Base-by-base conservation (phyloP, 37 sponge, comb jelly and placozoan genomes). In the Corticium candelabrum region DNA sequence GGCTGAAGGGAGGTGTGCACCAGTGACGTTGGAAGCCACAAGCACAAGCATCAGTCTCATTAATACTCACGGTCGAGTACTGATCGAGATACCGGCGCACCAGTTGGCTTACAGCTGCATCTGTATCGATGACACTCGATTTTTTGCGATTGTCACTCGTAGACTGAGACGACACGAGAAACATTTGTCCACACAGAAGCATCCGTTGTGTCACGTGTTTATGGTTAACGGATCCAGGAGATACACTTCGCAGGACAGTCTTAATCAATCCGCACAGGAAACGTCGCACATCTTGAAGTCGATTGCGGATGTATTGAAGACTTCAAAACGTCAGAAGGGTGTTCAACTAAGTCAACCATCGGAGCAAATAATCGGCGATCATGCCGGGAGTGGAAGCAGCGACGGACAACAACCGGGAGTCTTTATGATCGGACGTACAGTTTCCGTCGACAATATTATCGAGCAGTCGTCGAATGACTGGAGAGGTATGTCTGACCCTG, bases 171-270 rank as follows among this genome's bases (percentile, higher is more conserved):
- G n/a, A n/a, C n/a, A n/a, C n/a, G n/a, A n/a, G n/a, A n/a, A n/a
- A n/a, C n/a, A n/a, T 21, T 50, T 21, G 62, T 50, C 15, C 62
- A 21, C 62, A 27, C 62, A n/a, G n/a, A n/a, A n/a, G n/a, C n/a
- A n/a, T n/a, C n/a, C n/a, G n/a, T 21, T 50, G 62, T 50, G 62
- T 50, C 62, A 50, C 62, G 62, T 50, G 62, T 50, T 50, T 21
- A 50, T 50, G 62, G 62, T 21, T 21, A 21, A 50, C 62, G 62
- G 62, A 50, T 27, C 62, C 21, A 11, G 62, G n/a, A n/a, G n/a
- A n/a, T n/a, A n/a, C n/a, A n/a, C n/a, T n/a, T n/a, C n/a, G n/a
- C n/a, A n/a, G n/a, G n/a, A n/a, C n/a, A n/a, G n/a, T n/a, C n/a
- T n/a, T n/a, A n/a, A n/a, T n/a, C n/a, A n/a, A n/a, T n/a, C n/a